Base-by-base conservation (phyloP, 2,797 vertebrate species). In the Clarias laeviceps region DNA sequence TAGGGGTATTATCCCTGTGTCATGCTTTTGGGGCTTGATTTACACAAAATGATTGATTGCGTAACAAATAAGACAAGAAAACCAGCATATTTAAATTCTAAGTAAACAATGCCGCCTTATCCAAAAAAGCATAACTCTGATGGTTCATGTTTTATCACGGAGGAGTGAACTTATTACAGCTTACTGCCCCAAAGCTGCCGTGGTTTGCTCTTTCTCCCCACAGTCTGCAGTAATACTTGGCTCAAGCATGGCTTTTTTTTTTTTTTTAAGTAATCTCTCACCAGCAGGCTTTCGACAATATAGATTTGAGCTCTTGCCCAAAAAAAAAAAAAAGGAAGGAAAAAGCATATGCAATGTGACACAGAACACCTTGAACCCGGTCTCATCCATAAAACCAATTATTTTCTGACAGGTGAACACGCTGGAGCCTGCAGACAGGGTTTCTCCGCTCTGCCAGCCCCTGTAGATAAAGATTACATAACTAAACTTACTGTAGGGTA, bases 311-410 rank as follows among this genome's bases (percentile, higher is more conserved):
- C 62, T 65, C 85, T 56, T n/a, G 3, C 83, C 64, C 22, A 34
- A 61, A 76, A 54, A 12, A 66, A 64, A 24, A 7, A 5, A 64
- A 27, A 64, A 27, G 9, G 24, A 64, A n/a, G 7, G 18, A 68
- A 34, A 40, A 61, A 59, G 50, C 59, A 81, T 76, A 84, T 76
- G 61, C 78, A 87, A 81, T 84, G 82, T 84, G 78, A 90, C 83
- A 80, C 29, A 69, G 73, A 79, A 64, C 86, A 88, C 82, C 84
- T 87, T 83, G 59, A 74, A 78, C 78, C 84, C 54, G 7, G n/a
- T 84, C 84, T 59, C 73, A 32, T 82, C 62, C 73, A 76, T 32
- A 84, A 87, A 91, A 87, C 45, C 68, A 78, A 87, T 82, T 84
- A 86, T 84, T 80, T 89, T 84, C 72, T 80, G 68, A 80, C 61